Percentiles rank a stretch among this genome's conserved stretches.
phyloP scores from a whole-genome alignment of 2,113 vertebrate genomes.

The Alethe castanea region DNA sequence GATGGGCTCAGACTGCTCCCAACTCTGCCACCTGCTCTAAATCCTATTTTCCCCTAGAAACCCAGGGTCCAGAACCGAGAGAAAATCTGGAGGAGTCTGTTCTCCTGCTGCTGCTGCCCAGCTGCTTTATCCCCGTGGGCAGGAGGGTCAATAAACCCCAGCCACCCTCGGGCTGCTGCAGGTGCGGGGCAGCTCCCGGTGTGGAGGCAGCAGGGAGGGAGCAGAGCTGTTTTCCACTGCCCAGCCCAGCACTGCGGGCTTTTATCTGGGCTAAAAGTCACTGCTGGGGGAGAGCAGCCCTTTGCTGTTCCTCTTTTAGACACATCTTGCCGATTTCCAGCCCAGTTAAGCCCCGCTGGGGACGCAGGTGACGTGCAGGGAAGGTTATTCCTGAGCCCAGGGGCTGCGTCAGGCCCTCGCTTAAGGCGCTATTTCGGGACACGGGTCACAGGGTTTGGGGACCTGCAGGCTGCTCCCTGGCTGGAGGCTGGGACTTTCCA shows the following conservation, averaged over 20 bases:
- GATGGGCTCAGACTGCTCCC: accelerated
- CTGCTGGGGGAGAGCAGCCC: background rate
- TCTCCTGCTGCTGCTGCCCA: background rate
- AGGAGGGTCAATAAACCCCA: background rate
- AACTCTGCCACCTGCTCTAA: background rate
- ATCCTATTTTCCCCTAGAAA: background rate
- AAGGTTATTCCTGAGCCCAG: background rate
- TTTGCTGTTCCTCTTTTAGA: background rate
- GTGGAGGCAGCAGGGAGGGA: background rate
- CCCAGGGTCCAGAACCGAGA: background rate
- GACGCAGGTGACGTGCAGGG: background rate
- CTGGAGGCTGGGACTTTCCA: background rate
- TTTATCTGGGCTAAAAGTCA: background rate
- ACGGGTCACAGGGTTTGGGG: background rate
- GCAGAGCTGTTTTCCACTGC: background rate
- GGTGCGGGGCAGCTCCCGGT: background rate
- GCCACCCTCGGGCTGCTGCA: accelerated
- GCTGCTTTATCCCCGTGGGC: background rate
- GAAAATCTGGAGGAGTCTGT: accelerated
- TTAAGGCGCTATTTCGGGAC: slow-evolving; percentile 3
- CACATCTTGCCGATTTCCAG: background rate
- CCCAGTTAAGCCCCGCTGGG: background rate
- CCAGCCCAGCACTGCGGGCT: background rate
- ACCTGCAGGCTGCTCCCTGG: background rate
- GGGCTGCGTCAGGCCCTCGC: background rate